Evolutionary conservation across 1,140 invertebrate genomes (phyloP).

Genomic region (Bombus soroeensis): DNA sequence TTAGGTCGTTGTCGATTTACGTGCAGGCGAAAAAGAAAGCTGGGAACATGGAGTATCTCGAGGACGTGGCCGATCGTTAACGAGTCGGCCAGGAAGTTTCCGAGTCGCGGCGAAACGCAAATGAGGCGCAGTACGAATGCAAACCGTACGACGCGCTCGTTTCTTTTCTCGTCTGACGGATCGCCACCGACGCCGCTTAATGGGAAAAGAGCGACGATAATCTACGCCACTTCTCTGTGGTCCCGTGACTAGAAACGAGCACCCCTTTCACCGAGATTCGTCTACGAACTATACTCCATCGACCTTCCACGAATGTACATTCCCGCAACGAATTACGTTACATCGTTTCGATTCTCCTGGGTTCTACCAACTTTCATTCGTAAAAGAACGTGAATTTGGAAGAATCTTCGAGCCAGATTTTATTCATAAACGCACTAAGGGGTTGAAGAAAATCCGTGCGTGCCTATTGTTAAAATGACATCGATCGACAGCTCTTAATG

Average conservation of each 20-base stretch:
- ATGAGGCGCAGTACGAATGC: not conserved
- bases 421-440: no score
- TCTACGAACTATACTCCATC: not conserved
- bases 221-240: not conserved
- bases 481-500: no score
- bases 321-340: not conserved
- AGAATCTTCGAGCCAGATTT: no score
- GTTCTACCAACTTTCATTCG: no score
- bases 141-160: not conserved
- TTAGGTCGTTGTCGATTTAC: no score
- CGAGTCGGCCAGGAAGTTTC: not conserved
- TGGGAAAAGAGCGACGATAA: conserved; percentile 2
- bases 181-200: not conserved
- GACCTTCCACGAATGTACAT: not conserved
- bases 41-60: not conserved
- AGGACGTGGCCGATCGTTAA: not conserved
- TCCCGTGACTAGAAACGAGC: not conserved
- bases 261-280: not conserved
- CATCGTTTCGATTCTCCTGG: no score
- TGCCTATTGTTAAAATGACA: no score
- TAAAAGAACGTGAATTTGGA: no score
- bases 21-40: not conserved
- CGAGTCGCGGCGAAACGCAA: not conserved
- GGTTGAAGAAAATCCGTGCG: no score
- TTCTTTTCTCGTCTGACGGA: not conserved